These are phyloP conservation scores for Leptinotarsa tumamoca DNA, from an alignment of 2,888 invertebrate species.

Conservation along the genomic window DNA sequence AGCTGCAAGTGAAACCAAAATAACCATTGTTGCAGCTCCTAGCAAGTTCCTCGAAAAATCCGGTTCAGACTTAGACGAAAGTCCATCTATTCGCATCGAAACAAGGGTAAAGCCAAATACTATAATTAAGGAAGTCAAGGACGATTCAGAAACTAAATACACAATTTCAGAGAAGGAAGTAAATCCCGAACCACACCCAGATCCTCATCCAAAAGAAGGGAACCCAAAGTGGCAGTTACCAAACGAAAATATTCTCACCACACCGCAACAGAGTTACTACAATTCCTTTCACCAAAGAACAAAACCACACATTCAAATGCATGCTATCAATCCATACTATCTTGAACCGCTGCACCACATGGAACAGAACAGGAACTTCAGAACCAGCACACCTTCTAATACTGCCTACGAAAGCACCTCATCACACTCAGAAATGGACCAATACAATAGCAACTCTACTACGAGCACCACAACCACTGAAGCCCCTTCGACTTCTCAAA, in stretches of 20 bases:
- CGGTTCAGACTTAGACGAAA: conserved; percentile 69
- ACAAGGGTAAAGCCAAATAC: conserved; percentile 62
- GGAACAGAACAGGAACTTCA: conserved; percentile 45
- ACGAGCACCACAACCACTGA: conserved; percentile 41
- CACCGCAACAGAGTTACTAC: conserved; percentile 40
- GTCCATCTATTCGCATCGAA: conserved; percentile 67
- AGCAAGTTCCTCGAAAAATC: conserved; percentile 56
- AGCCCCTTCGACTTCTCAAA: conserved; percentile 47
- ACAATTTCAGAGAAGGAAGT: conserved; percentile 55
- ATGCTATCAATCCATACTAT: conserved; percentile 38
- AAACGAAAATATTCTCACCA: conserved; percentile 18
- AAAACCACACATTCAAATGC: conserved; percentile 36
- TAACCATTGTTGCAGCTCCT: conserved; percentile 62
- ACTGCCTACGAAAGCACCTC: conserved; percentile 46
- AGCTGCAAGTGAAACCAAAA: conserved; percentile 70
- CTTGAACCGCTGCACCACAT: conserved; percentile 35
- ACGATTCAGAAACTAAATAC: conserved; percentile 55
- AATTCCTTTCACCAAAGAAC: conserved; percentile 37
- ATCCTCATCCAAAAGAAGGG: conserved; percentile 31
- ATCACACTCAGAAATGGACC: conserved; percentile 1
- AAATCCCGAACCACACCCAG: conserved; percentile 32
- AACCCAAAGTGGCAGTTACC: conserved; percentile 31
- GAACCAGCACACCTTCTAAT: conserved; percentile 48
- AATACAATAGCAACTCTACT: conserved; percentile 48
- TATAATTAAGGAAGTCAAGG: conserved; percentile 51